Base-by-base conservation (phyloP, 2,797 vertebrate genomes). In the Pachyuromys duprasi region DNA sequence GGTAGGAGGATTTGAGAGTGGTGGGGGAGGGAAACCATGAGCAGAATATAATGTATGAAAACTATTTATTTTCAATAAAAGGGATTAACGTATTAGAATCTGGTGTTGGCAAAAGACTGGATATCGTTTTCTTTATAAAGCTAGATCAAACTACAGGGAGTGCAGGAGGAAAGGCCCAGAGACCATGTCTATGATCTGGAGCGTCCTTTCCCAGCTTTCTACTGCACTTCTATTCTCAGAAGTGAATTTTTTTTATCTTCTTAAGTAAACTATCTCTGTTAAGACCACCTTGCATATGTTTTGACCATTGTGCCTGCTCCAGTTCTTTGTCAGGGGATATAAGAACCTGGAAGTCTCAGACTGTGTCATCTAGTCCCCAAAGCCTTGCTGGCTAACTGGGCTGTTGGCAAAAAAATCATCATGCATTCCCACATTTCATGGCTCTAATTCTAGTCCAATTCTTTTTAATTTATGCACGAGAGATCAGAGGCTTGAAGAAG, bases 391-490 rank as follows among this genome's bases (percentile, higher is more conserved):
- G 24, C 4, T 2, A 65, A 70, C 72, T 20, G 6, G 49, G 31
- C 18, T 57, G 62, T 39, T 36, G 63, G 28, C 24, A 76, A 36
- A 76, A n/a, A n/a, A 60, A 24, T 69, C 13, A 28, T 15, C 22
- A 87, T 24, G 7, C 3, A 72, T 7, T 5, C 55, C 79, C 74
- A 11, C 0, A 89, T 87, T 70, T 76, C 4, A 20, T 26, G 31
- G 86, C 4, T 45, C 39, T 92, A 75, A 81, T 86, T 92, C n/a
- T 24, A 70, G 15, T 63, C 22, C 28, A 92, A n/a, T 13, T 4
- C 8, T 87, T 81, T 69, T 83, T 63, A 94, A 93, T 92, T 81
- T 93, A 93, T 90, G 36, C 62, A 70, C 2, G 55, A 93, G 84
- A 88, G 22, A 63, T 96, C 22, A 91, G 62, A 93, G 36, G 39